Conservation (phyloP, 2,888 invertebrate species). For the Altica lythri region DNA sequence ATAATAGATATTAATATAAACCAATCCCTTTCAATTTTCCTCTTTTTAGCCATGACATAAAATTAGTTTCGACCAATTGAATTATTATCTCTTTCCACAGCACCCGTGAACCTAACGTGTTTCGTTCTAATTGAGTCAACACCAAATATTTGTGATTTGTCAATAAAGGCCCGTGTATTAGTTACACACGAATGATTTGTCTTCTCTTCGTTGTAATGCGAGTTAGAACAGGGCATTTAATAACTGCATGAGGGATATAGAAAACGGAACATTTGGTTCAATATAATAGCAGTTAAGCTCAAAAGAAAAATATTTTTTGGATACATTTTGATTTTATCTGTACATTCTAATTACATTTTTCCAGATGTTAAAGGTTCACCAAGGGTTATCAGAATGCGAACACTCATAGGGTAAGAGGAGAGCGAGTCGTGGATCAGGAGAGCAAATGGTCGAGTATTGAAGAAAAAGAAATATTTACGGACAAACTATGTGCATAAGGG, state of each 20-base stretch:
- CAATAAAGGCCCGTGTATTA: conserved; percentile 38
- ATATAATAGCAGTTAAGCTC: too few relatives aligned
- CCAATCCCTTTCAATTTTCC: background rate
- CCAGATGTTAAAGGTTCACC: too few relatives aligned
- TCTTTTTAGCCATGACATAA: conserved; percentile 9
- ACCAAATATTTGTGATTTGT: conserved; percentile 37
- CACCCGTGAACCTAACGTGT: conserved; percentile 15
- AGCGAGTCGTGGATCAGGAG: too few relatives aligned
- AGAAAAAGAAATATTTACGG: too few relatives aligned
- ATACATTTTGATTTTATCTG: too few relatives aligned
- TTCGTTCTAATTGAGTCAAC: conserved; percentile 31
- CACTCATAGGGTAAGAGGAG: too few relatives aligned
- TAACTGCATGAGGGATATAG: conserved; percentile 41
- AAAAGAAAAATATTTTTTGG: too few relatives aligned
- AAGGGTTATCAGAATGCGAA: too few relatives aligned
- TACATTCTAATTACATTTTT: too few relatives aligned
- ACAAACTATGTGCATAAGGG: too few relatives aligned
- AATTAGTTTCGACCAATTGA: conserved; percentile 21
- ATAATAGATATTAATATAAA: too few relatives aligned
- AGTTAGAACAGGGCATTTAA: conserved; percentile 44
- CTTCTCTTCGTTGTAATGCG: conserved; percentile 45
- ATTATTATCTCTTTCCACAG: conserved; percentile 9
- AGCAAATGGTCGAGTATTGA: too few relatives aligned
- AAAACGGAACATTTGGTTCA: conserved; percentile 18
- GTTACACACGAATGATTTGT: conserved; percentile 36